phyloP scores from a whole-genome alignment of 2,888 invertebrate species.

The Reticulitermes lucifugus region DNA sequence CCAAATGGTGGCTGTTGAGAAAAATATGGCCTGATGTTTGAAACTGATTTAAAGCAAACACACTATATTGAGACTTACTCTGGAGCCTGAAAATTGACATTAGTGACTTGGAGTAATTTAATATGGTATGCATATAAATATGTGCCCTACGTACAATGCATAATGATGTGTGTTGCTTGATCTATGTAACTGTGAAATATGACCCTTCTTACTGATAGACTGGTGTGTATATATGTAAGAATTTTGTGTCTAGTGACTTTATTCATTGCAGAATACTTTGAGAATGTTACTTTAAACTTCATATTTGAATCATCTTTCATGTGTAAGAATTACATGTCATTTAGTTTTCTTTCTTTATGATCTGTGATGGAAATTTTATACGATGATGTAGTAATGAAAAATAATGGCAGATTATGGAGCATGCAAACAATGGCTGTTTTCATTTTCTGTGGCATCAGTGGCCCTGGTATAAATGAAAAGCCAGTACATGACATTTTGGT shows the following conservation, averaged over 20 bases:
- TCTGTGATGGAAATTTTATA: not conserved
- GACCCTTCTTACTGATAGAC: not conserved
- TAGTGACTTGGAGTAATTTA: too few relatives aligned
- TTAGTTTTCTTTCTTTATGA: not conserved
- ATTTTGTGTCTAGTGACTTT: not conserved
- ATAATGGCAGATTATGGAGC: not conserved
- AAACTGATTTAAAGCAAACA: too few relatives aligned
- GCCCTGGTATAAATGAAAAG: not conserved
- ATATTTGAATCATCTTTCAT: not conserved
- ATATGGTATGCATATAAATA: too few relatives aligned
- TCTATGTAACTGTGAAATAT: too few relatives aligned
- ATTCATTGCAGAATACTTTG: too few relatives aligned
- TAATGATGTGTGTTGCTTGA: too few relatives aligned
- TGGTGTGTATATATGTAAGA: not conserved
- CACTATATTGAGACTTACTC: too few relatives aligned
- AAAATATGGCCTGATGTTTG: too few relatives aligned
- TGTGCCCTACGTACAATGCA: too few relatives aligned
- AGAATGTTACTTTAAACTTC: not conserved
- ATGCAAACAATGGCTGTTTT: not conserved
- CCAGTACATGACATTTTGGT: not conserved
- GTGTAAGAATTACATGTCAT: not conserved
- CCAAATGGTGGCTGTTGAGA: too few relatives aligned
- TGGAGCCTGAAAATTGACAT: too few relatives aligned
- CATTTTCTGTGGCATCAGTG: not conserved
- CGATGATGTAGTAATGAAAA: not conserved